Evolutionary conservation across 2,888 invertebrate species (phyloP).

Genomic region (Cephus runcator): DNA sequence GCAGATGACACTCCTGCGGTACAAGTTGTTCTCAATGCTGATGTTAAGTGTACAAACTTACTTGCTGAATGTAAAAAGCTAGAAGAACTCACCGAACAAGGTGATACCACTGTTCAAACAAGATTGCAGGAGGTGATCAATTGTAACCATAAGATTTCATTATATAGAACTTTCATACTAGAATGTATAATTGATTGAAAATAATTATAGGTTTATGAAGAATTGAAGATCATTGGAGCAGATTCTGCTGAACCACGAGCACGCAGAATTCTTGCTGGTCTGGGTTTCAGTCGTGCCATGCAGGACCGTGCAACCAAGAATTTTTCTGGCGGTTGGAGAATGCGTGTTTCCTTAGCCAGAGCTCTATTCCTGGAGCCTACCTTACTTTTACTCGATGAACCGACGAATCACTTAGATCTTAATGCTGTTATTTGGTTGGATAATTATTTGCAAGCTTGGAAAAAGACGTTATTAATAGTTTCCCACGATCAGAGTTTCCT

Average conservation of each 20-base stretch:
- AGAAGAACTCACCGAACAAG: constrained; percentile 79
- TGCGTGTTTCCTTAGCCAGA: constrained; percentile 97
- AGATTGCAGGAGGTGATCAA: constrained; percentile 79
- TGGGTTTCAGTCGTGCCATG: constrained; percentile 91
- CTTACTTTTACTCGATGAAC: constrained; percentile 96
- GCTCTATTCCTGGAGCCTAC: constrained; percentile 98
- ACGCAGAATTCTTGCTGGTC: constrained; percentile 94
- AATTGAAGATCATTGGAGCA: constrained; percentile 95
- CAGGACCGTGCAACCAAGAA: constrained; percentile 91
- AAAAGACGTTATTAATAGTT: constrained; percentile 97
- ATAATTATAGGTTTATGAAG: constrained; percentile 81
- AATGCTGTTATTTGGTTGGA: constrained; percentile 99
- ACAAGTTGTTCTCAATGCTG: constrained; percentile 92
- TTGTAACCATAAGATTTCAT: background rate
- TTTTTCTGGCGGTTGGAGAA: constrained; percentile 97
- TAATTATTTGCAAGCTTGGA: constrained; percentile 98
- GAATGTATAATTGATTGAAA: background rate
- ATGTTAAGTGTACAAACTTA: constrained; percentile 86
- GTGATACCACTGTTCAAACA: constrained; percentile 79
- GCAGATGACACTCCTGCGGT: constrained; percentile 95
- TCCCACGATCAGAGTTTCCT: constrained; percentile 99
- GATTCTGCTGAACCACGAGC: constrained; percentile 98
- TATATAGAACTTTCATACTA: background rate
- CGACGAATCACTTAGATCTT: constrained; percentile 98
- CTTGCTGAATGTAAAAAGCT: constrained; percentile 85